phyloP scores from a whole-genome alignment of 2,113 vertebrate species.

The Antechinus stuartii region DNA sequence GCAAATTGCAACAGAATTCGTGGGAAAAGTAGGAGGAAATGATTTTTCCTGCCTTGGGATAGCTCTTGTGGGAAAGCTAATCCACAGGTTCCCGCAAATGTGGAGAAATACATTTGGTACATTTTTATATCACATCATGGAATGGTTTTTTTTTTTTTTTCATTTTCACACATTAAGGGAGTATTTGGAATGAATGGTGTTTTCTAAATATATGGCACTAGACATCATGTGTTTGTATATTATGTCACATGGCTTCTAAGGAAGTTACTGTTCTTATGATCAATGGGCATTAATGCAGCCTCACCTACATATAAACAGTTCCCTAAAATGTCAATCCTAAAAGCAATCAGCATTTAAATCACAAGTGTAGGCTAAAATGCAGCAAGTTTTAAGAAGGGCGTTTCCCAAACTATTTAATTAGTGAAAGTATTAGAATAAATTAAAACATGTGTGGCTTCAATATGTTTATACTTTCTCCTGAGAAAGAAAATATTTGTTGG shows the following conservation, averaged over 20 bases:
- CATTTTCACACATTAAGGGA: slow-evolving; percentile 72
- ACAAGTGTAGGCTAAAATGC: slow-evolving; percentile 75
- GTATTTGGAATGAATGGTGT: slow-evolving; percentile 69
- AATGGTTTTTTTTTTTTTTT: slow-evolving; percentile 76
- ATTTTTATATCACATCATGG: slow-evolving; percentile 75
- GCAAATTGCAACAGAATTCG: slow-evolving; percentile 82
- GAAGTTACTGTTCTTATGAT: slow-evolving; percentile 49
- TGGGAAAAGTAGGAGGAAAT: slow-evolving; percentile 85
- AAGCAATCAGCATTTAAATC: slow-evolving; percentile 78
- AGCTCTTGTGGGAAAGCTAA: slow-evolving; percentile 78
- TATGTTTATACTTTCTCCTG: slow-evolving; percentile 76
- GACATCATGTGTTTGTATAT: slow-evolving; percentile 44
- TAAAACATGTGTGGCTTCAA: slow-evolving; percentile 83
- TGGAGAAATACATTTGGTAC: slow-evolving; percentile 74
- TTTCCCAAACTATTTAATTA: slow-evolving; percentile 80
- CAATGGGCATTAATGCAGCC: not conserved
- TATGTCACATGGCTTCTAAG: slow-evolving; percentile 56
- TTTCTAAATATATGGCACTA: slow-evolving; percentile 47
- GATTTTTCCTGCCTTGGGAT: slow-evolving; percentile 81
- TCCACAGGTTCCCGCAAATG: slow-evolving; percentile 81
- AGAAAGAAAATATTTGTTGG: slow-evolving; percentile 47
- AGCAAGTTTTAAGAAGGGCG: slow-evolving; percentile 76
- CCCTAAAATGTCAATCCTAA: slow-evolving; percentile 65
- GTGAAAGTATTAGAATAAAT: slow-evolving; percentile 83
- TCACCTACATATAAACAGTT: slow-evolving; percentile 61